Conservation (phyloP, 2,113 vertebrate species). For the Bucco capensis region DNA sequence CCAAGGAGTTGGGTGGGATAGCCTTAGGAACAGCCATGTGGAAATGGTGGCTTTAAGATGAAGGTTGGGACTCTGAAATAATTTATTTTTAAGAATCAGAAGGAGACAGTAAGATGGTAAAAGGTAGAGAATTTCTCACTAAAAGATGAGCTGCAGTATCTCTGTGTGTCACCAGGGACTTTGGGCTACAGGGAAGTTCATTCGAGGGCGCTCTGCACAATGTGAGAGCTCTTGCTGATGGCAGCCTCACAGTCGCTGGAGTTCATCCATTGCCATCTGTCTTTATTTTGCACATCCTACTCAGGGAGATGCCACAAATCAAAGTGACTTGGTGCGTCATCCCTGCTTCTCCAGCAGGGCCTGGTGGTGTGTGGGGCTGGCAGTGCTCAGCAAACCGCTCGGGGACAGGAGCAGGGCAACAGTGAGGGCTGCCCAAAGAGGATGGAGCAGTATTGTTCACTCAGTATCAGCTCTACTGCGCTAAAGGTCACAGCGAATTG, state of each 20-base stretch:
- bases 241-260: neutral
- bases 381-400: neutral
- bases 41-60: neutral
- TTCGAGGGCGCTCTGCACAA: neutral
- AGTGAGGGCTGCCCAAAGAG: neutral
- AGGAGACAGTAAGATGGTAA: neutral
- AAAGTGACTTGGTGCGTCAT: constrained; percentile 47
- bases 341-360: neutral
- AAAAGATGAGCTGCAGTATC: neutral
- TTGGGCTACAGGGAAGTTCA: constrained; percentile 11
- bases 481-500: constrained; percentile 42
- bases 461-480: neutral
- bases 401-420: neutral
- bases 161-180: neutral
- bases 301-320: constrained; percentile 46
- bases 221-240: neutral
- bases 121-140: neutral
- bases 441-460: neutral
- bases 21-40: neutral
- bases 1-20: neutral
- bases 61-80: neutral
- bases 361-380: neutral
- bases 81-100: neutral
- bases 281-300: constrained; percentile 41
- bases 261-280: constrained; percentile 42